Evolutionary conservation across 2,113 vertebrate species (phyloP), one percentile per base, ranked within the genome.

Genomic region (Pelobates fuscus): DNA sequence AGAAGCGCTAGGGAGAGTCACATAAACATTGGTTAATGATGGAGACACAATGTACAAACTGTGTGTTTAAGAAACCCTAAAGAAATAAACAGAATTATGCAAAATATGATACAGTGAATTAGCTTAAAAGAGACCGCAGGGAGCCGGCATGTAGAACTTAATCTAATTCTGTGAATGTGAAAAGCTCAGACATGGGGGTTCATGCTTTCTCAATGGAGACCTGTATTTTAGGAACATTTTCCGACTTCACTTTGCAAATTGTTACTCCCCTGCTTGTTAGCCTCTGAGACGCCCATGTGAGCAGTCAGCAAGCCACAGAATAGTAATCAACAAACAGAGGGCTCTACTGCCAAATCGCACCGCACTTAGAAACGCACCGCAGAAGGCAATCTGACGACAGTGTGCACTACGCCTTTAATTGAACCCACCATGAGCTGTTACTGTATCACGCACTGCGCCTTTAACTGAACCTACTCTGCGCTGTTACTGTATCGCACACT

Each of bases 1-100:
- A 77, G 73, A 61, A 75, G 72, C 72, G 54, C 37, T 67, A 68
- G 73, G 73, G 73, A 68, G 73, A 77, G 73, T 77, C 73, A 77
- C 67, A 77, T 77, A 77, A 77, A 77, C 73, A 77, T 54, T 41
- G n/a, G 55, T 68, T 77, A 77, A 77, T 77, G 73, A 77, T 60
- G 63, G 73, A 67, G 57, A 58, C 64, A 68, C 62, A 68, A 77
- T 68, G 73, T 77, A 77, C 73, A 68, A 77, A 68, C 64, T 67
- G 73, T 77, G 73, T 68, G 73, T 54, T 32, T 52, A 77, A 77
- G 65, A 61, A 67, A 54, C 73, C 73, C 65, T 60, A 61, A 60
- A 59, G 44, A 77, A 77, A 77, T 77, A 77, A 77, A 77, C 73
- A 77, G 44, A 77, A 77, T 77, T 77, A 77, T 77, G 64, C 73